A percentile compares a stretch with the other conserved stretches of the same genome.
Evolutionary conservation across 2,888 invertebrate species (phyloP).

Genomic region (Melanchra persicariae): DNA sequence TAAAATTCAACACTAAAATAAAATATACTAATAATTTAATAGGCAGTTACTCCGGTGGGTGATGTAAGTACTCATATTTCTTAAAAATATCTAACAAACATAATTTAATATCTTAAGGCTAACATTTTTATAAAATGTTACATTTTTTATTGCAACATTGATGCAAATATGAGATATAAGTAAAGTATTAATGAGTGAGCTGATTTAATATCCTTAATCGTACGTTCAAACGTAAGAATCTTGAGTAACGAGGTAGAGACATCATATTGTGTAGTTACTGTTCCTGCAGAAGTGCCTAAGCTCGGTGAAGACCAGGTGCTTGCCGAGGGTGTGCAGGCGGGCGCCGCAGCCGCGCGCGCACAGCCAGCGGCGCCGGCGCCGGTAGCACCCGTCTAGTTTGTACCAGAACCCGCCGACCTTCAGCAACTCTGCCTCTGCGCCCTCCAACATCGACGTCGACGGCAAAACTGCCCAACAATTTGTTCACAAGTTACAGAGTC

Average conservation of each 20-base stretch:
- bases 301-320: conserved; percentile 83
- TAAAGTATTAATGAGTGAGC: conserved; percentile 19
- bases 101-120: conserved; percentile 8
- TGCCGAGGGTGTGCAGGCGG: conserved; percentile 84
- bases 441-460: conserved; percentile 55
- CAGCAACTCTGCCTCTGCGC: conserved; percentile 72
- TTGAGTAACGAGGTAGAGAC: neutral
- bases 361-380: conserved; percentile 83
- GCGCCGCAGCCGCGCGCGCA: conserved; percentile 87
- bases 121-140: neutral
- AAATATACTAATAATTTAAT: conserved; percentile 8
- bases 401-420: conserved; percentile 85
- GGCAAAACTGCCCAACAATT: conserved; percentile 64
- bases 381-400: conserved; percentile 81
- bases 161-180: conserved; percentile 1
- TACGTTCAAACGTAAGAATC: neutral
- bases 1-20: conserved; percentile 25
- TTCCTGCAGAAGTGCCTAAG: conserved; percentile 79
- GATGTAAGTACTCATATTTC: conserved; percentile 30
- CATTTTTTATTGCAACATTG: conserved; percentile 19
- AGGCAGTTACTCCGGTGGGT: conserved; percentile 47
- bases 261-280: conserved; percentile 78
- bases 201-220: neutral
- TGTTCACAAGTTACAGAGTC: conserved; percentile 54
- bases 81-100: conserved; percentile 3